These are phyloP conservation scores for Prorops nasuta DNA, from an alignment of 1,140 invertebrate genomes.

Conservation along the genomic window DNA sequence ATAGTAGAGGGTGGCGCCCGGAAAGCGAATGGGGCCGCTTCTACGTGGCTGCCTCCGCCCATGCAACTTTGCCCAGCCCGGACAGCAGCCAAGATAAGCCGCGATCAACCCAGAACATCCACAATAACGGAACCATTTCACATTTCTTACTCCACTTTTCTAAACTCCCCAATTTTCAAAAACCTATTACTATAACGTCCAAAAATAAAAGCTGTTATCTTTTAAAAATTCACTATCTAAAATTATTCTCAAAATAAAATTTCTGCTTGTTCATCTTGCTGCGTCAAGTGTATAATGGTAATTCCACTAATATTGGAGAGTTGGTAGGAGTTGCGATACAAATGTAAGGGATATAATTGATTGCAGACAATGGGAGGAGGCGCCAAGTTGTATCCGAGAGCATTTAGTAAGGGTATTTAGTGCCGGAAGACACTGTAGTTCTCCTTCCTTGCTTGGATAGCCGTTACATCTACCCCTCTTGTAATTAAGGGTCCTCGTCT, in stretches of 20 bases:
- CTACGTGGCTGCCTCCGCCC: conserved; percentile 50
- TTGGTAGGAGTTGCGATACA: too few species aligned
- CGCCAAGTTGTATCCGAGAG: not conserved
- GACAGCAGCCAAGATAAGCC: not conserved
- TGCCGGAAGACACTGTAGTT: not conserved
- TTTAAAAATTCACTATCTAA: not conserved
- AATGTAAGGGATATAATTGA: too few species aligned
- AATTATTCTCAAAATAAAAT: not conserved
- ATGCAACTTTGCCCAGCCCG: conserved; percentile 22
- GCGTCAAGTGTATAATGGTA: not conserved
- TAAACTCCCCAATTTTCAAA: not conserved
- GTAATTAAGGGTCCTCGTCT: too few species aligned
- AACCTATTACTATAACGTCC: not conserved
- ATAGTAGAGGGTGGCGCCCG: conserved; percentile 44
- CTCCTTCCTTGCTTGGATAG: too few species aligned
- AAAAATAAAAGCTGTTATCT: not conserved
- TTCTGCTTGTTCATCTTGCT: not conserved
- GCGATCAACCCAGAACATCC: not conserved
- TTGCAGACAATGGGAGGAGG: not conserved
- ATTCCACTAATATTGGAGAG: not conserved
- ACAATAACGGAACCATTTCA: not conserved
- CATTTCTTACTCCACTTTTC: not conserved
- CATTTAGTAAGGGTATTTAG: not conserved
- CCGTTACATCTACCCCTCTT: too few species aligned
- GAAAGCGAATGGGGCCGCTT: conserved; percentile 50